phyloP scores from a whole-genome alignment of 2,888 invertebrate genomes.

The Cantharis rufa region DNA sequence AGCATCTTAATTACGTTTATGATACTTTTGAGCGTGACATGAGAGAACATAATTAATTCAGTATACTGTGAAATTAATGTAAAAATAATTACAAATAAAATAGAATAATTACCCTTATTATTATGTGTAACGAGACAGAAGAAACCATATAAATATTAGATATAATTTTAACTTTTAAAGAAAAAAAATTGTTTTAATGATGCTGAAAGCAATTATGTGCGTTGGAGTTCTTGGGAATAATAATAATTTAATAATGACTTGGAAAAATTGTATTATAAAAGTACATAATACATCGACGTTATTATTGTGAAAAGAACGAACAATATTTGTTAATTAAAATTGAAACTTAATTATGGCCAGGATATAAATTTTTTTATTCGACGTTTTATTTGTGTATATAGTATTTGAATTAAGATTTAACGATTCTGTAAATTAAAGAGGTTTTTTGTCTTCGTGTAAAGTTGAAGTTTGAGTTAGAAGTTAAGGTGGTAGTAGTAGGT shows the following conservation, averaged over 20 bases:
- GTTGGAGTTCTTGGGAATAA: slow-evolving; percentile 26
- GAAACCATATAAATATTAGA: slow-evolving; percentile 43
- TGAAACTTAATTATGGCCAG: not conserved
- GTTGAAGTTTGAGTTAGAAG: slow-evolving; percentile 11
- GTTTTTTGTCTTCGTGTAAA: not conserved
- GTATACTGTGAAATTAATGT: slow-evolving; percentile 52
- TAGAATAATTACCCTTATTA: slow-evolving; percentile 53
- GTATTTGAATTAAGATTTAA: not conserved
- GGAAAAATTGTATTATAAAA: slow-evolving; percentile 13
- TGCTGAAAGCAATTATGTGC: slow-evolving; percentile 24
- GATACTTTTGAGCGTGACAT: slow-evolving; percentile 42
- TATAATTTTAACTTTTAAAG: slow-evolving; percentile 36
- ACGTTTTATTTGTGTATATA: not conserved
- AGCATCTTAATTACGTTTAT: slow-evolving; percentile 52
- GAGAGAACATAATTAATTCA: slow-evolving; percentile 47
- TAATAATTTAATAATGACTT: slow-evolving; percentile 29
- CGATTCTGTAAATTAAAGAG: not conserved
- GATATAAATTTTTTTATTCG: not conserved
- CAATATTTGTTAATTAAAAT: not conserved
- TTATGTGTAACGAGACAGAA: slow-evolving; percentile 50
- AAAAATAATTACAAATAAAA: slow-evolving; percentile 53
- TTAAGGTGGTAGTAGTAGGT: not conserved
- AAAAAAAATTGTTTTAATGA: slow-evolving; percentile 38
- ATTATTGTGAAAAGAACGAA: not conserved
- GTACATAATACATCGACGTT: not conserved